Evolutionary conservation across 2,888 invertebrate species (phyloP).

Genomic region (Chrysomela aeneicollis): DNA sequence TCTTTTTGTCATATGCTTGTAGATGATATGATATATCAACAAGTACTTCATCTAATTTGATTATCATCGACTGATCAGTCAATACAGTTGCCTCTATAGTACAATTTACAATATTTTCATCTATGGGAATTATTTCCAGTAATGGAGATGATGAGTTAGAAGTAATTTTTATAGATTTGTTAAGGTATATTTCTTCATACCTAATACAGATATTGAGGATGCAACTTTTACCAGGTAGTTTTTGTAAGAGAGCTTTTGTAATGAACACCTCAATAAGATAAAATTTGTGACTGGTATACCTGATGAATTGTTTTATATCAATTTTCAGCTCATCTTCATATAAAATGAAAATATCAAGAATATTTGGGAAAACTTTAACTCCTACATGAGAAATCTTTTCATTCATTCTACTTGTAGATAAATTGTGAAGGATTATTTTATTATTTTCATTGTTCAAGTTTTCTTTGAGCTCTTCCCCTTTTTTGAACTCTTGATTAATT

Average conservation of each 20-base stretch:
- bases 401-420: conserved; percentile 41
- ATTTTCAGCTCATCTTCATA: conserved; percentile 45
- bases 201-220: conserved; percentile 45
- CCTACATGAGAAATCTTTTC: conserved; percentile 49
- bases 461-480: conserved; percentile 45
- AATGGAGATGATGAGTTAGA: conserved; percentile 38
- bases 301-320: conserved; percentile 34
- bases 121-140: conserved; percentile 48
- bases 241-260: conserved; percentile 48
- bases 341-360: conserved; percentile 48
- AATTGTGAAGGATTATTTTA: conserved; percentile 45
- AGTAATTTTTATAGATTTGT: conserved; percentile 34
- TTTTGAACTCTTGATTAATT: conserved; percentile 51
- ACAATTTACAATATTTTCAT: conserved; percentile 42
- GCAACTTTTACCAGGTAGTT: conserved; percentile 48
- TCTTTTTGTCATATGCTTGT: conserved; percentile 38
- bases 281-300: conserved; percentile 46
- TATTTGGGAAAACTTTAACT: conserved; percentile 52
- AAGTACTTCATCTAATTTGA: conserved; percentile 46
- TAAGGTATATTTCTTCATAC: conserved; percentile 24
- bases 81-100: conserved; percentile 46
- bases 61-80: conserved; percentile 37
- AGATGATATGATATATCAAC: conserved; percentile 56
- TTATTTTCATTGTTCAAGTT: conserved; percentile 47
- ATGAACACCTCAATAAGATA: conserved; percentile 54